phyloP scores from a whole-genome alignment of 2,888 invertebrate genomes.

The Melanostoma scalare region DNA sequence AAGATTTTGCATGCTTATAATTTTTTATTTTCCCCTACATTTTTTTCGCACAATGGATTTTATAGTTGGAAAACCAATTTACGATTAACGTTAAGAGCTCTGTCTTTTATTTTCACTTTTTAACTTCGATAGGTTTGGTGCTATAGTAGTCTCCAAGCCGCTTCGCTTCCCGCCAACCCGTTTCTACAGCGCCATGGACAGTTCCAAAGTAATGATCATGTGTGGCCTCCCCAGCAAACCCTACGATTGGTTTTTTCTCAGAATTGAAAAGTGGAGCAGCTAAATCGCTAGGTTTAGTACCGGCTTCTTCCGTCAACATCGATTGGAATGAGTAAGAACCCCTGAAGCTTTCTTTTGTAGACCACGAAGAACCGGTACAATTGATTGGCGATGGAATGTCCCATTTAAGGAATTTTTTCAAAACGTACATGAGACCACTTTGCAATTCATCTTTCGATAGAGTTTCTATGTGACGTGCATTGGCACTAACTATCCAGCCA shows the following conservation, averaged over 20 bases:
- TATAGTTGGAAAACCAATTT: too few species aligned
- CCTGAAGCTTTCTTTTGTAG: conserved; percentile 84
- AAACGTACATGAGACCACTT: conserved; percentile 78
- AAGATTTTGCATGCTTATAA: too few species aligned
- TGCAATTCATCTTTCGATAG: conserved; percentile 83
- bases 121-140: neutral
- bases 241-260: conserved; percentile 83
- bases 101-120: too few species aligned
- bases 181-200: conserved; percentile 89
- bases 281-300: conserved; percentile 83
- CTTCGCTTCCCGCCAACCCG: conserved; percentile 88
- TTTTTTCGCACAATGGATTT: too few species aligned
- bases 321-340: conserved; percentile 87
- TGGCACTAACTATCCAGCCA: conserved; percentile 87
- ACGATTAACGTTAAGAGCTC: too few species aligned
- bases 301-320: conserved; percentile 83
- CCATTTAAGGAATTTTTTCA: conserved; percentile 79
- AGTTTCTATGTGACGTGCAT: conserved; percentile 85
- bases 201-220: conserved; percentile 86
- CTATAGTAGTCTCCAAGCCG: conserved; percentile 80
- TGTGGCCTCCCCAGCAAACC: conserved; percentile 88
- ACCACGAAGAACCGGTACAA: conserved; percentile 85
- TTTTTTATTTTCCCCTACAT: too few species aligned
- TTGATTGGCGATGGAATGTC: conserved; percentile 77
- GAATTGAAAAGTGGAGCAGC: conserved; percentile 78